These are phyloP conservation scores for Oligia strigilis DNA, from an alignment of 2,888 invertebrate species.

Conservation along the genomic window DNA sequence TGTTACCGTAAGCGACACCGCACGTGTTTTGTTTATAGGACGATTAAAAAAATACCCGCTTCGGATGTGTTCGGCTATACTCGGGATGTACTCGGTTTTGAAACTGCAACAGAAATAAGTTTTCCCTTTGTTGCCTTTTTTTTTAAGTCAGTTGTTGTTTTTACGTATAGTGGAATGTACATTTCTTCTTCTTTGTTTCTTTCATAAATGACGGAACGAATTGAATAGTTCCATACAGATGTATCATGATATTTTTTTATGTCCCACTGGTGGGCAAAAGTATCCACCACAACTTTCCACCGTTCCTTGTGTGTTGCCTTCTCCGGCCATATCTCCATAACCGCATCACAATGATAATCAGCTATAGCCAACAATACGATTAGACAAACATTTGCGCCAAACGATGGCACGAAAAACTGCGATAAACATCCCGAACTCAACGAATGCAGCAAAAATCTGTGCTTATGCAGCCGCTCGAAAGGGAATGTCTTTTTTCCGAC, in stretches of 20 bases:
- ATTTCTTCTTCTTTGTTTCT: not conserved
- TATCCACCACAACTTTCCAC: not conserved
- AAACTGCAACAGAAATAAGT: not conserved
- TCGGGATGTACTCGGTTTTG: too few species aligned
- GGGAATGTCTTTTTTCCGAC: slow-evolving; percentile 12
- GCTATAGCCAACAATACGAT: not conserved
- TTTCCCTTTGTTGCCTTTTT: not conserved
- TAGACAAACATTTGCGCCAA: not conserved
- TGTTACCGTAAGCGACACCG: too few species aligned
- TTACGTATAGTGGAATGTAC: too few species aligned
- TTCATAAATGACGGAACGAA: not conserved
- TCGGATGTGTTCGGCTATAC: too few species aligned
- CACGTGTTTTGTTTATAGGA: too few species aligned
- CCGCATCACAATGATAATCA: not conserved
- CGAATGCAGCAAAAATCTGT: slow-evolving; percentile 2
- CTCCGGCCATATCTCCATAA: not conserved
- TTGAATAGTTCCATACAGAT: not conserved
- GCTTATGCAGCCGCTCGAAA: not conserved
- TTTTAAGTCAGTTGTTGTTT: not conserved
- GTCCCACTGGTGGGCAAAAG: not conserved
- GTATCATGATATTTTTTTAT: not conserved
- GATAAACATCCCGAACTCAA: not conserved
- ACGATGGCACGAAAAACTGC: not conserved
- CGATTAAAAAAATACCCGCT: too few species aligned
- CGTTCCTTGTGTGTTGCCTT: not conserved